Conservation (phyloP, 2,113 vertebrate genomes). For the Syrrhaptes paradoxus region DNA sequence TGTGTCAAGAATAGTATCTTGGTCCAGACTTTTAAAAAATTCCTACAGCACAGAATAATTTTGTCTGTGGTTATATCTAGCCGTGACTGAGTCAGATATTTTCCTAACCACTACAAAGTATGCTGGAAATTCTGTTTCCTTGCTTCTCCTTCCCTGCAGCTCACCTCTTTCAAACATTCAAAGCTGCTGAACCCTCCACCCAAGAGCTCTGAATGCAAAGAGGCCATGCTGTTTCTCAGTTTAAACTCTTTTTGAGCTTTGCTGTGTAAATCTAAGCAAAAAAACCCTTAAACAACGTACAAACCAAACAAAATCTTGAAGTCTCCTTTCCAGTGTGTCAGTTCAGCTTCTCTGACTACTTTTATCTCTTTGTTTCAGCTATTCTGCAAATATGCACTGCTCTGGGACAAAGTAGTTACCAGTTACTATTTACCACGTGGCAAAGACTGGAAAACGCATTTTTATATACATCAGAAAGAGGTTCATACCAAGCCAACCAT, state of each 20-base stretch:
- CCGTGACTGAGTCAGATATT: not conserved
- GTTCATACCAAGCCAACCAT: slow-evolving; percentile 23
- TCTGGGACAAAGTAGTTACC: slow-evolving; percentile 30
- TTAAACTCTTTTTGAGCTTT: not conserved
- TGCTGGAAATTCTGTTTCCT: not conserved
- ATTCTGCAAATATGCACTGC: not conserved
- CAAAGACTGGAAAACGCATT: slow-evolving; percentile 37
- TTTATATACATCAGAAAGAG: slow-evolving; percentile 26
- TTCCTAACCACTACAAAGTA: not conserved
- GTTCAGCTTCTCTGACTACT: not conserved
- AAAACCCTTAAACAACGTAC: not conserved
- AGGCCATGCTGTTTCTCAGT: not conserved
- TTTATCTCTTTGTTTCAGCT: slow-evolving; percentile 34
- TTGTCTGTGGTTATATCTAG: not conserved
- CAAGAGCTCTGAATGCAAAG: fast-evolving
- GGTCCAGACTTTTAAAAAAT: not conserved
- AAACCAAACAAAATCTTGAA: not conserved
- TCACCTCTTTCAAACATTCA: not conserved
- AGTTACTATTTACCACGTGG: slow-evolving; percentile 35
- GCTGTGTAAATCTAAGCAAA: not conserved
- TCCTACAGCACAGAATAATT: not conserved
- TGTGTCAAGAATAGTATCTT: not conserved
- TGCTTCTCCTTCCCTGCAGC: not conserved
- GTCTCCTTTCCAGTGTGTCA: slow-evolving; percentile 15
- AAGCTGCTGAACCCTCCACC: not conserved